Conservation (phyloP, 2,113 vertebrate genomes). For the human (Homo sapiens) region DNA sequence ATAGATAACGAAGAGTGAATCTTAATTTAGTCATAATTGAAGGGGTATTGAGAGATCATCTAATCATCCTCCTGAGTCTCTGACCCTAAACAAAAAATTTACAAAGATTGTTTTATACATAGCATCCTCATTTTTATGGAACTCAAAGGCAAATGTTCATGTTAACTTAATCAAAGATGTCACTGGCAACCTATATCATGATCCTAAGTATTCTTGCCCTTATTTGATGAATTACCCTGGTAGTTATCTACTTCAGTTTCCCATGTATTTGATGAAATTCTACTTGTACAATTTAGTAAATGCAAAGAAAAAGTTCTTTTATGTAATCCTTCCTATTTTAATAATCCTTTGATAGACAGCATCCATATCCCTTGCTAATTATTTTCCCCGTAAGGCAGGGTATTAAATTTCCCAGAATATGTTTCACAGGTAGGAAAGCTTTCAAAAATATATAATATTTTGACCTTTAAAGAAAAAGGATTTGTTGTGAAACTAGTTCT, state of each 20-base stretch:
- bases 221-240: background rate
- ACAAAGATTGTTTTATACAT: background rate
- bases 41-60: background rate
- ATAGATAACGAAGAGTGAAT: background rate
- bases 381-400: constrained; percentile 53
- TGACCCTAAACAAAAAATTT: constrained; percentile 3
- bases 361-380: constrained; percentile 58
- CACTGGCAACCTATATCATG: background rate
- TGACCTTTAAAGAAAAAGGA: constrained; percentile 59
- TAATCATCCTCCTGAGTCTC: constrained; percentile 1
- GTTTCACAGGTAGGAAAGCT: constrained; percentile 35
- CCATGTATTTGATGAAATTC: constrained; percentile 41
- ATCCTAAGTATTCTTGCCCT: background rate
- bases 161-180: constrained; percentile 40
- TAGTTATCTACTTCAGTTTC: background rate
- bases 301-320: constrained; percentile 31
- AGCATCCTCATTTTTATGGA: background rate
- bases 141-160: background rate
- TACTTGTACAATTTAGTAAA: constrained; percentile 39
- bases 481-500: constrained; percentile 69
- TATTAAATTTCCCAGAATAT: constrained; percentile 62
- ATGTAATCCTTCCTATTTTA: constrained; percentile 48
- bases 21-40: background rate
- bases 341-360: constrained; percentile 65
- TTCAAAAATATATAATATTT: constrained; percentile 65